Base-by-base conservation (phyloP, 1,140 invertebrate genomes). In the Drosophila lacertosa region DNA sequence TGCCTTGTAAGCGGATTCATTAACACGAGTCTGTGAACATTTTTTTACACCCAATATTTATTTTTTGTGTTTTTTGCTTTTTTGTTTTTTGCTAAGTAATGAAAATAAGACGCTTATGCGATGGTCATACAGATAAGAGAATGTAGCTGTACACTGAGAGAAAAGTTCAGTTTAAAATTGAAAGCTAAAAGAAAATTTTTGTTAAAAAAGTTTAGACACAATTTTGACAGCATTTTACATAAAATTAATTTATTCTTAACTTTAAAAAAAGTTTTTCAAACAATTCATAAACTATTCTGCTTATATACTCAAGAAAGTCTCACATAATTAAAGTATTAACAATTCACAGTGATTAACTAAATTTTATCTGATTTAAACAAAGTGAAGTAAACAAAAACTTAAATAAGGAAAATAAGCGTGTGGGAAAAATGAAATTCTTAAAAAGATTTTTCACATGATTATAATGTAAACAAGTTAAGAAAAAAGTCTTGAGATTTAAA, bases 1-100 rank as follows among this genome's bases (percentile, higher is more conserved):
- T 64, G 76, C 69, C 39, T 66, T 15, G 77, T 86, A 84, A 80
- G 67, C 64, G 75, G 75, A 57, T 83, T 83, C 76, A 83, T 83
- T 83, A 83, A 42, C 80, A 72, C 64, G 44, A 58, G 44, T 37
- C 45, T 62, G 66, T 67, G 70, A 78, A 63, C 58, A 55, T 58
- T 77, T 63, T 63, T 33, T 62, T 22, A 48, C 50, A 29, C 13
- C 33, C 20, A 20, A 10, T 24, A 39, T 9, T 24, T 39, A 4
- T 6, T 16, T 54, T 22, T 24, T 13, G 32, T 11, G 3, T 6
- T 16, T 54, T 22, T 24, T 13, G 32, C 9, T 16, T 33, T 13
- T 53, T 13, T 29, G 26, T 7, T 40, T 50, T 51, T 42, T 39
- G 39, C 47, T 10, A 39, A 33, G 39, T 42, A 55, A 66, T 40